A percentile compares a stretch with the other conserved stretches of the same genome.
These are phyloP conservation scores for Ormia ochracea DNA, from an alignment of 2,888 invertebrate genomes.

Conservation along the genomic window DNA sequence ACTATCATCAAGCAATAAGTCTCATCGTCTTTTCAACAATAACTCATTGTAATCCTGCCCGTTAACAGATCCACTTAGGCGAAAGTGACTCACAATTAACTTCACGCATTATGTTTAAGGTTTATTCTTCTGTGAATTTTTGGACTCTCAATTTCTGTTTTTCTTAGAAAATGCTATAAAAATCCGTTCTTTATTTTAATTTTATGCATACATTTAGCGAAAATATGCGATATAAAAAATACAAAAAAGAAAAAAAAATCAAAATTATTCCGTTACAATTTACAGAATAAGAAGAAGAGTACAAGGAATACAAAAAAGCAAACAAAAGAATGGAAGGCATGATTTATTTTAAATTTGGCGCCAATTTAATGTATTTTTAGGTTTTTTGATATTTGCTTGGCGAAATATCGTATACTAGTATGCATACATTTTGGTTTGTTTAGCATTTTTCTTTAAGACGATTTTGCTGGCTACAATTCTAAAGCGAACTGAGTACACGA, in stretches of 20 bases:
- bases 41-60: too few species aligned
- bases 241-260: background rate
- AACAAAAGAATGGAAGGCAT: conserved; percentile 21
- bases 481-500: conserved; percentile 1
- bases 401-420: conserved; percentile 2
- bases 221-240: background rate
- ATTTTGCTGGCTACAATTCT: conserved; percentile 33
- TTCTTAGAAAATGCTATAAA: too few species aligned
- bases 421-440: background rate
- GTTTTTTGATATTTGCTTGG: conserved; percentile 1
- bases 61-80: too few species aligned
- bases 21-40: too few species aligned
- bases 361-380: conserved; percentile 55
- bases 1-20: too few species aligned
- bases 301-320: background rate
- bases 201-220: background rate
- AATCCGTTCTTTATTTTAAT: background rate
- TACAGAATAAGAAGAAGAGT: conserved; percentile 18
- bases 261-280: conserved; percentile 20
- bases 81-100: too few species aligned
- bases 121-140: too few species aligned
- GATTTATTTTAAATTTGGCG: conserved; percentile 64
- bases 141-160: too few species aligned
- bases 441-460: background rate
- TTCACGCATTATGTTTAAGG: too few species aligned